A percentile compares a stretch with the other conserved stretches of the same genome.
These are phyloP conservation scores for Stenodera caucasica DNA, from an alignment of 2,888 invertebrate species.

Conservation along the genomic window DNA sequence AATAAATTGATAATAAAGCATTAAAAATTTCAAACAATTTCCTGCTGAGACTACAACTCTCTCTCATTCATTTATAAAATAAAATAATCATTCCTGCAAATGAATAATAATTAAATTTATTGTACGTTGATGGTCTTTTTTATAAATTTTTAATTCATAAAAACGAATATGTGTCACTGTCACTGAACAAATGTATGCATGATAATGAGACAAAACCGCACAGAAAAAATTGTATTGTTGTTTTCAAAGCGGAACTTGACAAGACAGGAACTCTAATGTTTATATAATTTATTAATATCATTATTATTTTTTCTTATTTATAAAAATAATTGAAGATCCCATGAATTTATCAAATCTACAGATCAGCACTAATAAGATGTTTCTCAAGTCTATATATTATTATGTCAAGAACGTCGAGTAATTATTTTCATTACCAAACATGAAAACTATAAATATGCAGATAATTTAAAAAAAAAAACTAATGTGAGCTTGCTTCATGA, in stretches of 20 bases:
- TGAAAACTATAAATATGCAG: too few species aligned
- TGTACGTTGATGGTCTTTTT: background rate
- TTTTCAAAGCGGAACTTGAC: constrained; percentile 17
- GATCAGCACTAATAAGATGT: background rate
- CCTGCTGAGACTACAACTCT: background rate
- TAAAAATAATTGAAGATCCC: background rate
- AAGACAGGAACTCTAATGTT: constrained; percentile 12
- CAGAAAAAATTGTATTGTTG: constrained; percentile 10
- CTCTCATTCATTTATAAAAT: background rate
- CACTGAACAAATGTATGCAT: constrained; percentile 23
- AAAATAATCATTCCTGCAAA: background rate
- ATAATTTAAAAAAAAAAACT: too few species aligned
- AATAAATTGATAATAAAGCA: background rate
- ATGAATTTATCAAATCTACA: background rate
- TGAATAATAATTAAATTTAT: background rate
- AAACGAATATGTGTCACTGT: constrained; percentile 25
- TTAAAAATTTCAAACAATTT: background rate
- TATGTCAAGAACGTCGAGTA: constrained; percentile 2
- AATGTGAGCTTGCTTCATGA: too few species aligned
- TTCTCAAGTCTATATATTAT: constrained; percentile 1
- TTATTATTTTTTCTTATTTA: background rate
- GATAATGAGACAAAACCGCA: constrained; percentile 14
- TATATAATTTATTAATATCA: too few species aligned
- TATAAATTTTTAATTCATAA: background rate
- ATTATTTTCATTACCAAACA: background rate